Evolutionary conservation across 2,797 vertebrate genomes (phyloP), one percentile per base, ranked within the genome.

Genomic region (Salmo trutta): DNA sequence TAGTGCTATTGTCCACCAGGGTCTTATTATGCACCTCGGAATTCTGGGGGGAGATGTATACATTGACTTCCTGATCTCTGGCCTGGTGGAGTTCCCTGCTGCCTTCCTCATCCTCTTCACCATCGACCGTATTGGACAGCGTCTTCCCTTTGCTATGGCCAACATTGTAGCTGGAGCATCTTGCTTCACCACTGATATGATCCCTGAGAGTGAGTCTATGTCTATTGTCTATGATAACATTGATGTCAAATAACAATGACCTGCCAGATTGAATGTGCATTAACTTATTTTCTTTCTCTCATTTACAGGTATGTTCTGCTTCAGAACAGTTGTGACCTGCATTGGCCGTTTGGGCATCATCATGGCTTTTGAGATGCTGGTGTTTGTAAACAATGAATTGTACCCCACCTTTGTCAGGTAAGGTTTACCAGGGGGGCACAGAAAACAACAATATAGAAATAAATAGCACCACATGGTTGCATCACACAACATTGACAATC

Each of bases 1-100:
- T 64, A 96, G 96, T 7, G 96, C 97, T 0, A 94, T 98, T 81
- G 95, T 99, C 1, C 99, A 99, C 81, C 97, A 99, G 85, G 98
- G 98, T 5, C 93, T 99, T 14, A 93, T 98, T 83, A 97, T 99
- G 97, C 96, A 97, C 36, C 88, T 98, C 70, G 98, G 98, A 0
- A 96, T 98, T 14, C 75, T 94, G 0, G 95, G 95, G 71, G 96
- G 96, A 89, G 96, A 98, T 29, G 88, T 99, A 77, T 98, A 97
- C 84, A 17, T 97, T 0, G 94, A 97, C 83, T 98, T 98, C 88
- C 93, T 99, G 79, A 95, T 99, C 91, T 95, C 96, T 0, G 95
- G 92, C 52, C 87, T 95, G 2, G 94, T 97, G 86, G 97, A 99
- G 85, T 94, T 99, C 75, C 98, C 97, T 0, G 95, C 94, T 0